Evolutionary conservation across 1,140 invertebrate genomes (phyloP), one percentile per base, ranked within the genome.

Genomic region (Papilio machaon): DNA sequence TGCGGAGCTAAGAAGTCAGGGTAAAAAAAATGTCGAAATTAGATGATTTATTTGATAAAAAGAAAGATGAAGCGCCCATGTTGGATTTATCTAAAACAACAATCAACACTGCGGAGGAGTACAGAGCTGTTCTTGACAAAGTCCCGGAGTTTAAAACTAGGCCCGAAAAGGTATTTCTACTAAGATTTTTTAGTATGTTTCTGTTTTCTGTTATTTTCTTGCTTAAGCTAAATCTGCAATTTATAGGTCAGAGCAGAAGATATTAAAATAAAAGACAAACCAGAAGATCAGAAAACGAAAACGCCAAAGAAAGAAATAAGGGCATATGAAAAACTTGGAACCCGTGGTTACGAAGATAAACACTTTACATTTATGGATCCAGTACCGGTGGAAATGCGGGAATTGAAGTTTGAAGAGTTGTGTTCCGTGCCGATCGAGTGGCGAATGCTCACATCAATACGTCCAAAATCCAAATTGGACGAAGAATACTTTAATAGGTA

Each of bases 111-210:
- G 96, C 96, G 82, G 97, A 98, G 87, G 98, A 99, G 88, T 98
- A 98, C 85, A 96, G 97, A 84, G 96, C 96, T 78, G 95, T 98
- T 35, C 95, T 97, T 85, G 97, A 98, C 84, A 97, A 97, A 93
- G 97, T 98, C 35, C 98, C 98, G 0, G 98, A 99, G 88, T 98
- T 97, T 87, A 98, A 98, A 94, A 98, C 98, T 76, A 96, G 97
- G 85, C 96, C 97, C 0, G 98, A 98, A 93, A 98, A 98, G 95
- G 97, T 97, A 94, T 77, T 5, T 23, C 78, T 80, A 43, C 10
- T 79, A 75, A 67, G 73, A 76, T 52, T 76, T 75, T 30, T 52
- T 81, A n/a, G 11, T 13, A 13, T 35, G 30, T 70, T 38, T 54
- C 4, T 80, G 54, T 30, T 19, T 85, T 88, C 80, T 83, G 83